phyloP scores from a whole-genome alignment of 2,888 invertebrate genomes.

The Amorpha juglandis region DNA sequence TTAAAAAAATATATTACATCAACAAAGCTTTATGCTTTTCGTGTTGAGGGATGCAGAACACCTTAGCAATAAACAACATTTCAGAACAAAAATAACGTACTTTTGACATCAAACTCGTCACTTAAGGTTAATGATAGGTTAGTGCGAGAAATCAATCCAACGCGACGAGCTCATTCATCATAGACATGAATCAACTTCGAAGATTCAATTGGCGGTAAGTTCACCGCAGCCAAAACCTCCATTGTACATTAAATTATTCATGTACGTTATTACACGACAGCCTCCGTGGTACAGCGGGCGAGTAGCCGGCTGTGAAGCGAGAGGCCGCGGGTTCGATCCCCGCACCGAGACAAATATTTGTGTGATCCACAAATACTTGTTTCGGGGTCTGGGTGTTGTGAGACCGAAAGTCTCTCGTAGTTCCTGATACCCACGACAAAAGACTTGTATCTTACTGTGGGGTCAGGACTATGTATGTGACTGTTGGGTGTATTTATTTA shows the following conservation, averaged over 20 bases:
- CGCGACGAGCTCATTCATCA: conserved; percentile 25
- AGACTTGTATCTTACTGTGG: no score
- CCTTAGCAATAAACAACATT: conserved; percentile 23
- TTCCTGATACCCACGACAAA: no score
- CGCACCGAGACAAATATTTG: no score
- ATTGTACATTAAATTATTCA: conserved; percentile 52
- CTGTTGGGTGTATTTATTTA: no score
- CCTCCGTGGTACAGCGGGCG: no score
- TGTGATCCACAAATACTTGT: no score
- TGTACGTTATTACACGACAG: no score
- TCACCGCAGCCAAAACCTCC: conserved; percentile 46
- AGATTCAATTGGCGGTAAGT: conserved; percentile 40
- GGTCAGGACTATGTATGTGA: no score
- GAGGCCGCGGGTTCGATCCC: no score
- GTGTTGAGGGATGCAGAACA: conserved; percentile 25
- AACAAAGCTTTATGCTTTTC: conserved; percentile 15
- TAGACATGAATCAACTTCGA: conserved; percentile 35
- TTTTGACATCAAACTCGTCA: conserved; percentile 27
- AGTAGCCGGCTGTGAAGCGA: no score
- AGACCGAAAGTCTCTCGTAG: no score
- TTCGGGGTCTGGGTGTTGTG: no score
- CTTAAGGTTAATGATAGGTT: conserved; percentile 25
- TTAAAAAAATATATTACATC: conserved; percentile 8
- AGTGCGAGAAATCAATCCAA: conserved; percentile 29
- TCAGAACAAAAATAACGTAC: conserved; percentile 13